phyloP scores from a whole-genome alignment of 2,113 vertebrate species.

The Lepus europaeus region DNA sequence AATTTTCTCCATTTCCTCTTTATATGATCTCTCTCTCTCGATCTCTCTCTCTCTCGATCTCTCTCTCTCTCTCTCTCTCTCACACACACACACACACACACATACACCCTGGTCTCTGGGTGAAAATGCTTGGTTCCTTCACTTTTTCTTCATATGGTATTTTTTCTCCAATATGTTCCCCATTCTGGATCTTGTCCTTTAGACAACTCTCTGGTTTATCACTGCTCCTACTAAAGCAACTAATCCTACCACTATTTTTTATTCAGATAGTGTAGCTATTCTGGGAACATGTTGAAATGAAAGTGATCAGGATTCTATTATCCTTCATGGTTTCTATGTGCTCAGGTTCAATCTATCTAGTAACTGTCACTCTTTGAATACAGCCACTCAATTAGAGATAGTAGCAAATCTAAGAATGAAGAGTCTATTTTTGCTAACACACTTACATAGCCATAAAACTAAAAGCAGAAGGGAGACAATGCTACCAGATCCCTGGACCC shows the following conservation, averaged over 20 bases:
- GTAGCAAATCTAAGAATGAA: conserved; percentile 64
- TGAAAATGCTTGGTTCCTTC: background rate
- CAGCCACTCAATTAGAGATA: conserved; percentile 67
- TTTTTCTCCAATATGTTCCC: conserved; percentile 42
- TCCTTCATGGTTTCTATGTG: conserved; percentile 75
- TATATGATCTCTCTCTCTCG: background rate
- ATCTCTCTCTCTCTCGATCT: background rate
- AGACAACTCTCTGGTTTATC: conserved; percentile 47
- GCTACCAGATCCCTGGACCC: background rate
- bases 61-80: background rate
- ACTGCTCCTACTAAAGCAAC: conserved; percentile 36
- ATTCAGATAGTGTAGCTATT: conserved; percentile 79
- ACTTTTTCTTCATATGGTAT: background rate
- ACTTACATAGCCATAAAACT: conserved; percentile 40
- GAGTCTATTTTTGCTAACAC: conserved; percentile 54
- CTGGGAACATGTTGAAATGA: conserved; percentile 75
- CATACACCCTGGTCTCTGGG: background rate
- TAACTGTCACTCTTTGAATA: conserved; percentile 71
- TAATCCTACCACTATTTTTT: conserved; percentile 75
- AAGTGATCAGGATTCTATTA: conserved; percentile 80
- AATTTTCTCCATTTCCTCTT: background rate
- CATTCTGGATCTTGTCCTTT: background rate
- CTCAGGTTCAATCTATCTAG: conserved; percentile 74
- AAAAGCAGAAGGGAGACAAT: background rate
- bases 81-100: background rate